Conservation (phyloP, 2,797 vertebrate species). For the Rhinella marina region DNA sequence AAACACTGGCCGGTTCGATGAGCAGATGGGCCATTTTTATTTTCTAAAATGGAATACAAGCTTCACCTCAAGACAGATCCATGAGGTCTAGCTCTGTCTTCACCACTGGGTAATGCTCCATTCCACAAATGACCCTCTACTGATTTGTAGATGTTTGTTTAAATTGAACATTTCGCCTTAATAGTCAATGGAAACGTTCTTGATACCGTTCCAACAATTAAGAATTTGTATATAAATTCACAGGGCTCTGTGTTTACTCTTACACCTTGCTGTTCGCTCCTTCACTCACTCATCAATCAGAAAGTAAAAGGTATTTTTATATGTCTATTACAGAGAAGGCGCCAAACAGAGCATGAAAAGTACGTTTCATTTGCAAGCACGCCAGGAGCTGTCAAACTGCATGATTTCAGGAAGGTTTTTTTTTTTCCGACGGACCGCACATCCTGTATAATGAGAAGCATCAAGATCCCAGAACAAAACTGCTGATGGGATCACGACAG, state of each 20-base stretch:
- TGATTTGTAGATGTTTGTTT: background rate
- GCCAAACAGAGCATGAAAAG: constrained; percentile 59
- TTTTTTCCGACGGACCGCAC: background rate
- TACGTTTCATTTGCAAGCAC: constrained; percentile 47
- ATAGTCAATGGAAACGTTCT: background rate
- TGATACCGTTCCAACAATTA: constrained; percentile 14
- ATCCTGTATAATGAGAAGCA: constrained; percentile 37
- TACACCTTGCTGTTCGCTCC: constrained; percentile 33
- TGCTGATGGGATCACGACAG: background rate
- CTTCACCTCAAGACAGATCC: background rate
- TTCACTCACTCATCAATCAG: constrained; percentile 52
- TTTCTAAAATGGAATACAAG: background rate
- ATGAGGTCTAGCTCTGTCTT: background rate
- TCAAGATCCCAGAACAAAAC: constrained; percentile 16
- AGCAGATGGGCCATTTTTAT: background rate
- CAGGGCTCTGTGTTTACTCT: constrained; percentile 7
- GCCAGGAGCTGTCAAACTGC: constrained; percentile 51
- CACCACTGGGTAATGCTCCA: background rate
- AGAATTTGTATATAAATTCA: constrained; percentile 5
- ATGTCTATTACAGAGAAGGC: constrained; percentile 31
- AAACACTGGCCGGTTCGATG: no score
- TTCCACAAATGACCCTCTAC: background rate
- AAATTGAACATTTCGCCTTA: background rate
- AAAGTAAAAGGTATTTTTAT: constrained; percentile 44
- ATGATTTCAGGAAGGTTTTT: constrained; percentile 36